Evolutionary conservation across 2,888 invertebrate genomes (phyloP).

Genomic region (Drosophila austrosaltans): DNA sequence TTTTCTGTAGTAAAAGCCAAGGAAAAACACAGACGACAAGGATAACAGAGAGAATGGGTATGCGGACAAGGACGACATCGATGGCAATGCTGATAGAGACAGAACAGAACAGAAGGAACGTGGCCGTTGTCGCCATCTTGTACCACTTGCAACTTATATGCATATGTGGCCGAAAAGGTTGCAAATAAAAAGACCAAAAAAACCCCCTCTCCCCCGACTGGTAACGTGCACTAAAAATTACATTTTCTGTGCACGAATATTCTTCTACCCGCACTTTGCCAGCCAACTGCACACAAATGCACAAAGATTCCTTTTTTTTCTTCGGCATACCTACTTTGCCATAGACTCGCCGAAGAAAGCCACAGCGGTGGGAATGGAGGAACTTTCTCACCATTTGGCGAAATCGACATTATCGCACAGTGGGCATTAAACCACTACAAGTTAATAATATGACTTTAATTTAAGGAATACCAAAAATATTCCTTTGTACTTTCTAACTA

Average conservation of each 20-base stretch:
- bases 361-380: conserved; percentile 26
- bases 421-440: not conserved
- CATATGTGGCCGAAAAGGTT: conserved; percentile 50
- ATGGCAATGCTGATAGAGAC: conserved; percentile 74
- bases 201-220: conserved; percentile 7
- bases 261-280: conserved; percentile 46
- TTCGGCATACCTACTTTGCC: conserved; percentile 52
- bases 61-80: conserved; percentile 40
- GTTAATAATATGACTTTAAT: not conserved
- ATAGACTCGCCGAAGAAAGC: conserved; percentile 32
- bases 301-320: conserved; percentile 60
- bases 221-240: conserved; percentile 71
- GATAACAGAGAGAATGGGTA: conserved; percentile 15
- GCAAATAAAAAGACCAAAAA: conserved; percentile 27
- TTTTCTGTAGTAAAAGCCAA: conserved; percentile 67
- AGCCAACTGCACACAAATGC: conserved; percentile 71
- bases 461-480: too few species aligned
- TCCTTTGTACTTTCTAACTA: too few species aligned
- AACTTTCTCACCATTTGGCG: conserved; percentile 42
- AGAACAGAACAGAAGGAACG: conserved; percentile 54
- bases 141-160: conserved; percentile 75
- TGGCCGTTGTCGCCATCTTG: conserved; percentile 74
- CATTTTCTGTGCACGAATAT: conserved; percentile 75
- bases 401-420: conserved; percentile 37
- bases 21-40: conserved; percentile 48